Evolutionary conservation across 2,113 vertebrate genomes (phyloP).

Genomic region (Saguinus imperator): DNA sequence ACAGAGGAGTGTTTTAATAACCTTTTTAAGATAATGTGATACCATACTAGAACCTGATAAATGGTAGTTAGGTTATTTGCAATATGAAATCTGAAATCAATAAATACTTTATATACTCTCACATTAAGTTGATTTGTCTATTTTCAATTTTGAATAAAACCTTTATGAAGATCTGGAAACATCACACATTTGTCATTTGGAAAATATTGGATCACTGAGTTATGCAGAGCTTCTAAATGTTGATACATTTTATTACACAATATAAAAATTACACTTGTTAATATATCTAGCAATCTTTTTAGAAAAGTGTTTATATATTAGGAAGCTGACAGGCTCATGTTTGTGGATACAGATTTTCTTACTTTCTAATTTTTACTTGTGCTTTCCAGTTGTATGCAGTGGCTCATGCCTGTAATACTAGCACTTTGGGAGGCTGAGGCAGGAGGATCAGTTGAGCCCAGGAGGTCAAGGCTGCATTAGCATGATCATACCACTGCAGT

Average conservation of each 20-base stretch:
- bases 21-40: background rate
- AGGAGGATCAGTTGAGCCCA: too few species aligned
- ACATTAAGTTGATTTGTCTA: background rate
- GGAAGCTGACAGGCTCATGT: background rate
- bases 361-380: background rate
- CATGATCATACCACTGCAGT: too few species aligned
- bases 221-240: background rate
- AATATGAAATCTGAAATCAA: background rate
- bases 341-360: background rate
- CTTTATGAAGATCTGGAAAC: background rate
- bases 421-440: too few species aligned
- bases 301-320: background rate
- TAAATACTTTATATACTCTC: background rate
- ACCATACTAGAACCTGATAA: background rate
- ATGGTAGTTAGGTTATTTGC: background rate
- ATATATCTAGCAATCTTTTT: background rate
- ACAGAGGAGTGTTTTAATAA: background rate
- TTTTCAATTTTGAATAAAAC: background rate
- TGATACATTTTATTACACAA: background rate
- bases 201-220: background rate
- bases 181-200: background rate
- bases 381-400: too few species aligned
- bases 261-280: background rate
- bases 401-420: too few species aligned
- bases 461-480: too few species aligned